Evolutionary conservation across 2,797 vertebrate species (phyloP), one percentile per base, ranked within the genome.

Genomic region (Sebastes reedi): DNA sequence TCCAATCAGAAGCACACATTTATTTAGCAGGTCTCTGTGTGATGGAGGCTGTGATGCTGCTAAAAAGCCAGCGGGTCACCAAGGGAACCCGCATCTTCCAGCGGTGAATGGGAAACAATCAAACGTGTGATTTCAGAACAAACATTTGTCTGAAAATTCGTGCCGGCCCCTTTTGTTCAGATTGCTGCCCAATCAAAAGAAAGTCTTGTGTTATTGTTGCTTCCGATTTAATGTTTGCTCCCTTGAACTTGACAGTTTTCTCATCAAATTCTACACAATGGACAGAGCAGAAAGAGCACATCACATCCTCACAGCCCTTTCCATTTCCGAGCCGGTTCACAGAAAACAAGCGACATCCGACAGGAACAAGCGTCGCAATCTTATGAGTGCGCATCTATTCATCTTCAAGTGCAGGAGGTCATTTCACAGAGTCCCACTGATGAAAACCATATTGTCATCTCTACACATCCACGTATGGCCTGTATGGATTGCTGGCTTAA

Each of bases 1-100:
- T 74, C 42, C 73, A 80, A 64, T 83, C 77, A 81, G 54, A 84
- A 56, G 50, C 61, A 27, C 3, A 1, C 20, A 59, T 55, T 71
- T 39, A 42, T 54, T 78, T 55, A 13, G 30, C n/a, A 8, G 22
- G 22, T 64, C 16, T 80, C 36, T 60, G 30, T 2, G 22, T 66
- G 34, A 42, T 42, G 39, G 58, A 75, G 59, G 36, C 25, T 39
- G 16, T 39, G 75, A 66, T 61, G 66, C 25, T 30, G 30, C 34
- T 50, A 4, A 52, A 73, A 81, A 73, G 22, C 32, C 50, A 77
- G n/a, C 3, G 0, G 18, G 32, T 73, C 65, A 66, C 50, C 25
- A 52, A 58, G 32, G 54, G 52, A 74, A 60, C 22, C 59, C 20
- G 7, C 14, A 25, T 70, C 50, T 64, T 64, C 4, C 27, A 22